Conservation (phyloP, 2,113 vertebrate species). For the Struthidea cinerea region DNA sequence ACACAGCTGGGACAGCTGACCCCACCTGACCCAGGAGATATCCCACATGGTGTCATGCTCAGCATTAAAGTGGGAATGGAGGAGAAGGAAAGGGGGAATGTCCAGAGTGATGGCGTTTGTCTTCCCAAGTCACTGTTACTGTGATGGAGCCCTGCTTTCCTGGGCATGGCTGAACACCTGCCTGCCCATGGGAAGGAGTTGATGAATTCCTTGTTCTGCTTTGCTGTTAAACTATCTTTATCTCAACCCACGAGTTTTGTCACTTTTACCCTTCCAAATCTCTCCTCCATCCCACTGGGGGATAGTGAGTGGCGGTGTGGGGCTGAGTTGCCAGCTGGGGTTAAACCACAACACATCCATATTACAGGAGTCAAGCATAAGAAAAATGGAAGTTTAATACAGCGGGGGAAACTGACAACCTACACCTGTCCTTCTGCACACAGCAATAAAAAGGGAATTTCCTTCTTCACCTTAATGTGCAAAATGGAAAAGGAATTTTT, state of each 20-base stretch:
- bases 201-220: not conserved
- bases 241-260: not conserved
- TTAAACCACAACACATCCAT: not conserved
- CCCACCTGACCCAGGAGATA: not conserved
- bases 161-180: not conserved
- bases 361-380: not conserved
- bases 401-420: not conserved
- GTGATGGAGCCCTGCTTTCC: not conserved
- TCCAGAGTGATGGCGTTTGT: accelerated
- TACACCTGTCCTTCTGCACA: not conserved
- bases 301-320: not conserved
- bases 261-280: not conserved
- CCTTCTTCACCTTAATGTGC: not conserved
- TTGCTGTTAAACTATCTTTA: not conserved
- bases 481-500: not conserved
- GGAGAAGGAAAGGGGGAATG: not conserved
- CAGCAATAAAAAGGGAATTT: not conserved
- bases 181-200: not conserved
- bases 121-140: not conserved
- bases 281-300: not conserved
- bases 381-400: not conserved
- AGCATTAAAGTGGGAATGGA: not conserved
- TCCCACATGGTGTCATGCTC: not conserved
- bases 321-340: not conserved
- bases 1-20: not conserved